Evolutionary conservation across 2,888 invertebrate genomes (phyloP).

Genomic region (Daptonema setosum): DNA sequence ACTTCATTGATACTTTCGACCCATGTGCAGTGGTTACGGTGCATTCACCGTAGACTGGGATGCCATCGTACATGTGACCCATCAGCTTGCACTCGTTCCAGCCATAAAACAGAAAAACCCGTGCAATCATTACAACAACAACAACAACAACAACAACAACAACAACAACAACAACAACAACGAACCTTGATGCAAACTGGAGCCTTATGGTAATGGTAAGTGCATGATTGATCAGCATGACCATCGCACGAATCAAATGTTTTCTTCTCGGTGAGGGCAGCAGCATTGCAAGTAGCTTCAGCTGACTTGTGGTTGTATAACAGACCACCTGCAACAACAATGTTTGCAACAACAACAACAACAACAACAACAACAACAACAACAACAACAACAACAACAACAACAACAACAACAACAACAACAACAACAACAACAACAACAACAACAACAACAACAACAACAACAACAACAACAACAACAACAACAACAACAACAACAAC

Average conservation of each 20-base stretch:
- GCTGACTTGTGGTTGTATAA: background rate
- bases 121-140: background rate
- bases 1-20: background rate
- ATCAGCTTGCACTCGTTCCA: background rate
- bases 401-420: too few species aligned
- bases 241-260: background rate
- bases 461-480: too few species aligned
- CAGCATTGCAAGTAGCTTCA: background rate
- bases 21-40: background rate
- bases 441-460: too few species aligned
- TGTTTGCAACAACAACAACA: too few species aligned
- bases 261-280: background rate
- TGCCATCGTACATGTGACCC: background rate
- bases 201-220: background rate
- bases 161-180: background rate
- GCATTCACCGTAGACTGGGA: background rate
- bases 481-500: too few species aligned
- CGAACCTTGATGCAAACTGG: background rate
- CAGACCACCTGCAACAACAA: background rate
- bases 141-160: background rate
- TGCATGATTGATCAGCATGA: background rate
- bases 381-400: too few species aligned
- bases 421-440: too few species aligned
- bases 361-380: too few species aligned
- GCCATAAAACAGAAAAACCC: background rate